Base-by-base conservation (phyloP, 2,888 invertebrate genomes). In the Stenodera caucasica region DNA sequence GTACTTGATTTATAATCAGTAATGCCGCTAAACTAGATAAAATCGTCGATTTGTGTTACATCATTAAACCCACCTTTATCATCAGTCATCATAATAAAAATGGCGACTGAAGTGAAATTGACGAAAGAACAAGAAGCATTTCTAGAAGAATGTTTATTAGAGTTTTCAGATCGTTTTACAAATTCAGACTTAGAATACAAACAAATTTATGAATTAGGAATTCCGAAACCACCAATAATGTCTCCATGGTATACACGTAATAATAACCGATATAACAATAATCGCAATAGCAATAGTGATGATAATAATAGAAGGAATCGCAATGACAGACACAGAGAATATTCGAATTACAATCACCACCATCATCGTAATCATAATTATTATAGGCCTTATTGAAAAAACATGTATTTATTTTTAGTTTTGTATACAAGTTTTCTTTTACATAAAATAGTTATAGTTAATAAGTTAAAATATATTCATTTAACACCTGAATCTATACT, bases 101-200 rank as follows among this genome's bases (percentile, higher is more conserved):
- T 62, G 62, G 49, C 62, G 37, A 40, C 37, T 7, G 55, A 51
- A n/a, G 18, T 9, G 32, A 21, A 18, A 5, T 66, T 81, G 58
- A 78, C 78, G 4, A 74, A 73, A 29, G 80, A 79, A 40, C 82
- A 82, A 67, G 66, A 75, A 66, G 68, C 69, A 49, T 82, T 82
- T 66, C 65, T 82, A 30, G 77, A 80, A 63, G 78, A 80, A 70
- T 81, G 82, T 65, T 73, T 76, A 53, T 56, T 69, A 14, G 80
- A 82, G 62, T 82, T 82, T 74, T 73, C 77, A 1, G 74, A 81
- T 58, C 71, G 82, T 58, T 82, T 75, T 65, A 80, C 81, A 2
- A 77, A 78, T 49, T 70, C 74, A 11, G 82, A 82, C 67, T 57
- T 70, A 45, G 81, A 81, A 49, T 82, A 78, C 58, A 77, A 77